Base-by-base conservation (phyloP, 1,140 invertebrate species). In the Macrobrachium nipponense region DNA sequence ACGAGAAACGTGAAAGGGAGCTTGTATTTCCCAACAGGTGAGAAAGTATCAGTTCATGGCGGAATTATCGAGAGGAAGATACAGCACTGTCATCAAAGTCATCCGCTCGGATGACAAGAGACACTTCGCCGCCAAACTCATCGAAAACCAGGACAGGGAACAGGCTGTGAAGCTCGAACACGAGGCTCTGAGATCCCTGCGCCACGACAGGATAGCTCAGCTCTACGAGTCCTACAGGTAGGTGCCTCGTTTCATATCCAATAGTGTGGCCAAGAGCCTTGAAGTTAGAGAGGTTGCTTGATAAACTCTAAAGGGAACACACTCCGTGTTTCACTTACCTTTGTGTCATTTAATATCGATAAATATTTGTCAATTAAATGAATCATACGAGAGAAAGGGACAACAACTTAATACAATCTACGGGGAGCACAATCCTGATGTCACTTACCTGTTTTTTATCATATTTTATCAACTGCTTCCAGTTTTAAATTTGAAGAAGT, bases 61-160 rank as follows among this genome's bases (percentile, higher is more conserved):
- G 5, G 89, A 89, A 18, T 61, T 87, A 60, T 80, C 51, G 90
- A 95, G 96, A 75, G 97, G 97, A 0, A 94, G 94, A 89, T 98
- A 97, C 91, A 96, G 96, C 5, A 93, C 95, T 0, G 95, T 98
- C 7, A 94, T 95, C 0, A 96, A 96, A 90, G 95, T 95, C n/a
- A 93, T 96, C 15, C 94, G 97, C 87, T 95, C 95, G 89, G 91
- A 92, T 2, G 94, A 92, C 4, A 95, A 96, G 89, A 92, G 92
- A 58, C 93, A 96, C 0, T 90, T 89, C 83, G 94, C 90, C n/a
- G 95, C 95, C 0, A 97, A 97, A 91, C 93, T 97, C 62, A 91
- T 97, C 86, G 95, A 97, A 88, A 92, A 93, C 44, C 64, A 64
- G 58, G 81, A 83, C 17, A 64, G 78, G 11, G 89, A 89, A 64